Evolutionary conservation across 53 echinoderm and acorn worm genomes (phyloP).

Genomic region (Patiria pectinifera): DNA sequence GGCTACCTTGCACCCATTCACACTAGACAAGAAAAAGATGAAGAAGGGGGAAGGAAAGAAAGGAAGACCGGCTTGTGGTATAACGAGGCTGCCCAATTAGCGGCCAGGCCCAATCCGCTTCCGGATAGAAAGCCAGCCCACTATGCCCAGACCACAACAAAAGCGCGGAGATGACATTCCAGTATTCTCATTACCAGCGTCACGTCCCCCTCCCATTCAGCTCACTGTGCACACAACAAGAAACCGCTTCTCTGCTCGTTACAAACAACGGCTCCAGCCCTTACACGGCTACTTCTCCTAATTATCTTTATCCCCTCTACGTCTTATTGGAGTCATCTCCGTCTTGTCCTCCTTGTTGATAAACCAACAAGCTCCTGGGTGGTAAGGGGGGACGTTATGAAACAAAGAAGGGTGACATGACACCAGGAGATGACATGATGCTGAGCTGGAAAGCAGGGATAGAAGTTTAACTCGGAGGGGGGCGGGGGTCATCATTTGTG

Average conservation of each 20-base stretch:
- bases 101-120: slow-evolving; percentile 18
- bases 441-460: neutral
- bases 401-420: slow-evolving; percentile 55
- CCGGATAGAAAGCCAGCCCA: slow-evolving; percentile 37
- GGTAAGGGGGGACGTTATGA: slow-evolving; percentile 16
- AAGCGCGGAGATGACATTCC: slow-evolving; percentile 41
- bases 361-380: slow-evolving; percentile 36
- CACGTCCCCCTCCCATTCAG: slow-evolving; percentile 50
- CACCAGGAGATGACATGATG: slow-evolving; percentile 20
- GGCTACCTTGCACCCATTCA: slow-evolving; percentile 20
- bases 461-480: slow-evolving; percentile 13
- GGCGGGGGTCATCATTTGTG: neutral
- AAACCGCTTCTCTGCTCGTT: slow-evolving; percentile 29
- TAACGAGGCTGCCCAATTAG: slow-evolving; percentile 54
- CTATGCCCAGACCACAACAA: slow-evolving; percentile 39
- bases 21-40: neutral
- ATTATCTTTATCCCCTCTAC: slow-evolving; percentile 54
- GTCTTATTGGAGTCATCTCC: neutral
- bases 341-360: slow-evolving; percentile 13
- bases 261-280: slow-evolving; percentile 38
- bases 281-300: slow-evolving; percentile 33
- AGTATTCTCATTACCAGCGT: slow-evolving; percentile 60
- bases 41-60: neutral
- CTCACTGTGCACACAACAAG: slow-evolving; percentile 19
- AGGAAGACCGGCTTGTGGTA: slow-evolving; percentile 21